Percentiles rank a stretch among this genome's conserved stretches.
phyloP scores from a whole-genome alignment of 2,797 vertebrate species.

The Scomberomorus guttatus region DNA sequence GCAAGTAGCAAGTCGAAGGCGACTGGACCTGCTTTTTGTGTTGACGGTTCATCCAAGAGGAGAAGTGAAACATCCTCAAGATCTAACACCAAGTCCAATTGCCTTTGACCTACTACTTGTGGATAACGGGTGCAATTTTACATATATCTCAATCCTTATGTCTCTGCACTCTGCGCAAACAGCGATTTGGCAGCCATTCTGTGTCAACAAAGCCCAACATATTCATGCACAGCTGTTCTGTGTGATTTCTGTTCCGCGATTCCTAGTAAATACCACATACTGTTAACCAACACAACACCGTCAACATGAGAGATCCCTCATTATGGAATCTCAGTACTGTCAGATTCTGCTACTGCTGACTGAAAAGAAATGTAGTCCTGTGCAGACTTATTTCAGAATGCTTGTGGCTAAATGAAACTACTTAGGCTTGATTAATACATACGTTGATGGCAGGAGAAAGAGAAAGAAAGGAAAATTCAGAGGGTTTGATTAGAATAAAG shows the following conservation, averaged over 20 bases:
- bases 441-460: background rate
- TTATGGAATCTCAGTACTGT: constrained; percentile 10
- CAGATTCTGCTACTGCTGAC: background rate
- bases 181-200: background rate
- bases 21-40: background rate
- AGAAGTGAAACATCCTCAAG: background rate
- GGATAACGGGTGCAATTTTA: constrained; percentile 6
- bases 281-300: constrained; percentile 19
- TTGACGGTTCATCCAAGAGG: background rate
- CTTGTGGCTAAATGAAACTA: constrained; percentile 3
- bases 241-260: constrained; percentile 7
- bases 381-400: background rate
- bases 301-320: constrained; percentile 5
- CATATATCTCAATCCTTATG: background rate
- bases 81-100: constrained; percentile 1
- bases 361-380: background rate
- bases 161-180: constrained; percentile 1
- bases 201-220: constrained; percentile 17
- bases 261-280: constrained; percentile 15
- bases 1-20: background rate
- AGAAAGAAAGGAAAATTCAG: constrained; percentile 1
- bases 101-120: background rate
- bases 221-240: constrained; percentile 37
- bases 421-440: background rate
- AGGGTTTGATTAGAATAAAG: constrained; percentile 18